These are phyloP conservation scores for Pinna nobilis DNA, from an alignment of 1,140 invertebrate genomes.

Conservation along the genomic window DNA sequence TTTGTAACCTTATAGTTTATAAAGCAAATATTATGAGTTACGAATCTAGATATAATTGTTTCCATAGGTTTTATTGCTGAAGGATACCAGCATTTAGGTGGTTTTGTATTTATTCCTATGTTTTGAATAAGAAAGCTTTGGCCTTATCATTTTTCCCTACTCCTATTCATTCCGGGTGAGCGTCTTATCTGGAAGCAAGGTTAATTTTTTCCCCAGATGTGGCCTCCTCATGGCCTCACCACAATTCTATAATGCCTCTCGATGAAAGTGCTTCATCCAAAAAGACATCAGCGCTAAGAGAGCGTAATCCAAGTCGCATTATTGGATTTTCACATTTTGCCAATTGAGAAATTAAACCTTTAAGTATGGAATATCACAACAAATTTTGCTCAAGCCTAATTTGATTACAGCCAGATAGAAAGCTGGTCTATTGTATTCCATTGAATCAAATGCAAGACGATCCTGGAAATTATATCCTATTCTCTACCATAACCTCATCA, in stretches of 20 bases:
- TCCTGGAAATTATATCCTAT: conserved; percentile 5
- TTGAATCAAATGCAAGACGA: conserved; percentile 6
- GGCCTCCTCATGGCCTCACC: neutral
- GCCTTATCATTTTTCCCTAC: no score
- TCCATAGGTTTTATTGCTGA: no score
- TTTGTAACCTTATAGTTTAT: no score
- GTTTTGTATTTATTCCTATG: no score
- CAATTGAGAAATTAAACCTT: conserved; percentile 48
- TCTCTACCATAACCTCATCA: conserved; percentile 26
- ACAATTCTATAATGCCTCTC: neutral
- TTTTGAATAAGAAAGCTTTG: no score
- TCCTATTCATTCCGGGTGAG: no score
- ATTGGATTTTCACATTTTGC: conserved; percentile 45
- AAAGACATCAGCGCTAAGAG: neutral
- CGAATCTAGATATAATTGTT: no score
- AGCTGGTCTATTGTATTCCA: conserved; percentile 24
- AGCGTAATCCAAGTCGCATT: conserved; percentile 4
- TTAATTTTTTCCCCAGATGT: no score
- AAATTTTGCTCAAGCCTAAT: conserved; percentile 43
- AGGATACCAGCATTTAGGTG: no score
- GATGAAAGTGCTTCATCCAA: neutral
- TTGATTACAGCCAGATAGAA: conserved; percentile 35
- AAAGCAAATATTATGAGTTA: no score
- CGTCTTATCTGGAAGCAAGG: no score
- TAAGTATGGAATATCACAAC: conserved; percentile 47